Evolutionary conservation across 1,140 invertebrate genomes (phyloP).

Genomic region (Drosophila navojoa): DNA sequence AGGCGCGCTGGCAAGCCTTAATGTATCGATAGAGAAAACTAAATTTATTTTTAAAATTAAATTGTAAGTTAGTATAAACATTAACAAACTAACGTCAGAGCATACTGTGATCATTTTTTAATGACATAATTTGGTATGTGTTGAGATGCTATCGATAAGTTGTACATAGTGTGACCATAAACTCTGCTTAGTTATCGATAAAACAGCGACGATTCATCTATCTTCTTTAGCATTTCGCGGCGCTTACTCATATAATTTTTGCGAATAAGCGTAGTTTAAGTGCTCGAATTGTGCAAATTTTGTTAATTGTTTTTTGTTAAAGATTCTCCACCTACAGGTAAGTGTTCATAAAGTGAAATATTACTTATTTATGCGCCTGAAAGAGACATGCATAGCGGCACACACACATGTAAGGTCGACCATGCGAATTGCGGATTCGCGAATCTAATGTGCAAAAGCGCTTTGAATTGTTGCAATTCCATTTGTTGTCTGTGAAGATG

Average conservation of each 20-base stretch:
- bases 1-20: background rate
- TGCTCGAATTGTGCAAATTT: slow-evolving; percentile 6
- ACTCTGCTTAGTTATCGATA: slow-evolving; percentile 25
- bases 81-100: background rate
- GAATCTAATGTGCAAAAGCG: slow-evolving; percentile 59
- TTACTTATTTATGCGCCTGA: slow-evolving; percentile 13
- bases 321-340: slow-evolving; percentile 34
- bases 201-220: slow-evolving; percentile 7
- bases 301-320: slow-evolving; percentile 21
- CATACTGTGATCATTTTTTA: background rate
- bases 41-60: background rate
- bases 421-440: slow-evolving; percentile 68
- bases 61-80: background rate
- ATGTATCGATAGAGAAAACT: background rate
- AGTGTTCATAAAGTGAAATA: slow-evolving; percentile 35
- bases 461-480: slow-evolving; percentile 52
- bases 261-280: slow-evolving; percentile 27
- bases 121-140: background rate
- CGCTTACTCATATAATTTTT: slow-evolving; percentile 37
- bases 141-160: slow-evolving; percentile 8
- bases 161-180: slow-evolving; percentile 18
- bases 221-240: slow-evolving; percentile 44
- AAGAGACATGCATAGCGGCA: slow-evolving; percentile 15
- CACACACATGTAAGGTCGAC: slow-evolving; percentile 29
- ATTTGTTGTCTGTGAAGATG: slow-evolving; percentile 38